Evolutionary conservation across 2,113 vertebrate species (phyloP).

Genomic region (Ariopsis seemanni): DNA sequence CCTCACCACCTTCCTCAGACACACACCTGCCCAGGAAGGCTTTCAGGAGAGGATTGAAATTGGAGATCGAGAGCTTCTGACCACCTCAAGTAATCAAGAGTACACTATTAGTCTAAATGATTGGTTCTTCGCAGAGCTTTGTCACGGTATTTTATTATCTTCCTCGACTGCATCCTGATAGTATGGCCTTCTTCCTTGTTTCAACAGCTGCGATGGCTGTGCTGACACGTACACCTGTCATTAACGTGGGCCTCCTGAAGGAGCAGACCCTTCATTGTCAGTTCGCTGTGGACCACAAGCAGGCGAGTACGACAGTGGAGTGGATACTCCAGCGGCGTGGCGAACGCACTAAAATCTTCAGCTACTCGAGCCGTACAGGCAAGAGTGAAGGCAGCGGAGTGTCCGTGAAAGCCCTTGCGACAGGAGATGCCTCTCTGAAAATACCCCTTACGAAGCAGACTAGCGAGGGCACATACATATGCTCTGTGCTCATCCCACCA

Average conservation of each 20-base stretch:
- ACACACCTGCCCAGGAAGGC: conserved; percentile 58
- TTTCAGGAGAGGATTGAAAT: conserved; percentile 52
- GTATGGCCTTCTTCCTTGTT: background rate
- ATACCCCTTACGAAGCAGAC: conserved; percentile 53
- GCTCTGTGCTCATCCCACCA: conserved; percentile 63
- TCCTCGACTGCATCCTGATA: background rate
- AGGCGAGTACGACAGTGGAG: conserved; percentile 47
- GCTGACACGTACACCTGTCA: conserved; percentile 59
- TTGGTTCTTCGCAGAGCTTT: background rate
- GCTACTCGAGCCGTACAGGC: conserved; percentile 54
- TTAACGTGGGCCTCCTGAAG: conserved; percentile 58
- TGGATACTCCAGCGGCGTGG: conserved; percentile 64
- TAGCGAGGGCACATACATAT: conserved; percentile 67
- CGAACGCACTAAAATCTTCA: conserved; percentile 57
- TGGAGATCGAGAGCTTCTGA: conserved; percentile 57
- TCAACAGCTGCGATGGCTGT: conserved; percentile 66
- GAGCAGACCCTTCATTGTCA: conserved; percentile 68
- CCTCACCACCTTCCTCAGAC: conserved; percentile 65
- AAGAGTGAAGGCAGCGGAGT: conserved; percentile 52
- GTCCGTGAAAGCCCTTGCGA: conserved; percentile 50
- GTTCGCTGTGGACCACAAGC: conserved; percentile 68
- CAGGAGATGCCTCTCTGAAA: conserved; percentile 67
- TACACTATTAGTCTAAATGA: background rate
- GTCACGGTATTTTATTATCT: background rate
- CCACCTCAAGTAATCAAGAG: conserved; percentile 64